Evolutionary conservation across 2,113 vertebrate genomes (phyloP).

Genomic region (Notothenia rossii): DNA sequence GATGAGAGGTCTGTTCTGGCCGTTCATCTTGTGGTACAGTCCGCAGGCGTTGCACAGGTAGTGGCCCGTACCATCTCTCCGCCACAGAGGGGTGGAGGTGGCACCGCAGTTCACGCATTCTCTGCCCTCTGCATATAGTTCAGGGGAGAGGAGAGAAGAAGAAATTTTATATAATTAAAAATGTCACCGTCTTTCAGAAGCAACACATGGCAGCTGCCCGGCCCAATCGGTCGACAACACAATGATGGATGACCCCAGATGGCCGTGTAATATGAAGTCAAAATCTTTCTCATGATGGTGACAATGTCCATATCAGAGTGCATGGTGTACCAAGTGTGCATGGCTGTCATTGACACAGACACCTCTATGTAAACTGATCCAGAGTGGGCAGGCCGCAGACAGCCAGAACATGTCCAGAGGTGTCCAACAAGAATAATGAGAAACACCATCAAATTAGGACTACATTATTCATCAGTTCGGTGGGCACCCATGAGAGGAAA

Average conservation of each 20-base stretch:
- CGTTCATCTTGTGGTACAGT: constrained; percentile 99
- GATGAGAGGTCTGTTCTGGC: constrained; percentile 98
- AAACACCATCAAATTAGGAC: constrained; percentile 78
- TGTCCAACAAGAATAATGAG: constrained; percentile 76
- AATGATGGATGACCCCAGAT: constrained; percentile 4
- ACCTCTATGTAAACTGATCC: constrained; percentile 79
- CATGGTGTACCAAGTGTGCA: constrained; percentile 48
- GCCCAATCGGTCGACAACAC: background rate
- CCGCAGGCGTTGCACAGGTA: constrained; percentile 99
- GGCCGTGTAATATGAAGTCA: constrained; percentile 60
- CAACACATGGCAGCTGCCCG: constrained; percentile 36
- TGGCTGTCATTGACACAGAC: constrained; percentile 74
- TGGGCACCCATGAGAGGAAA: constrained; percentile 67
- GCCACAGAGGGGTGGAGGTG: constrained; percentile 98
- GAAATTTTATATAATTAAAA: constrained; percentile 88
- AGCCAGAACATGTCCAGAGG: constrained; percentile 77
- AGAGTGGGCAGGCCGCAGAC: constrained; percentile 61
- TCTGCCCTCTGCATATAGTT: constrained; percentile 94
- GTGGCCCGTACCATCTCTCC: constrained; percentile 97
- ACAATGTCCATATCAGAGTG: constrained; percentile 43
- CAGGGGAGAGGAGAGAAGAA: constrained; percentile 72
- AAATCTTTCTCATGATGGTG: constrained; percentile 37
- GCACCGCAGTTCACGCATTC: constrained; percentile 99
- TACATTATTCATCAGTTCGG: constrained; percentile 79
- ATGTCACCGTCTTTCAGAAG: constrained; percentile 62